Evolutionary conservation across 1,140 invertebrate species (phyloP).

Genomic region (Magallana ariakensis): DNA sequence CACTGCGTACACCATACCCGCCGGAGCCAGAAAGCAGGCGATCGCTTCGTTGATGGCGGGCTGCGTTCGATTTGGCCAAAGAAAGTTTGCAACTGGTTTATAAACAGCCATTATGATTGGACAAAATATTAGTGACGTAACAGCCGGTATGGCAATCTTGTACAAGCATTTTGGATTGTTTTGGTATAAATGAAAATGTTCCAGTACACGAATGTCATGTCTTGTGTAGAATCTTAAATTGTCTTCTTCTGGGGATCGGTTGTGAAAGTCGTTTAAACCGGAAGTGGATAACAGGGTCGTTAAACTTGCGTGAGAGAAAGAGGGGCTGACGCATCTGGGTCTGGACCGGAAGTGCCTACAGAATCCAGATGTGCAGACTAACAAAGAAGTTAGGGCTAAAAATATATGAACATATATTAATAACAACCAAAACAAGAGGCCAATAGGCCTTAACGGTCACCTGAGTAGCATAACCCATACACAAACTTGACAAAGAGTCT

Average conservation of each 20-base stretch:
- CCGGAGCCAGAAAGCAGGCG: conserved; percentile 40
- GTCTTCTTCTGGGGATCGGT: neutral
- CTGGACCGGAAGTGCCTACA: neutral
- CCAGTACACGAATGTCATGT: neutral
- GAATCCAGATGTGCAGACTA: neutral
- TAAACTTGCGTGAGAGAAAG: neutral
- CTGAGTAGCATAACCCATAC: no score
- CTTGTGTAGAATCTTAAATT: neutral
- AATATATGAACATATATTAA: neutral
- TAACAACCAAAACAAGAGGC: no score
- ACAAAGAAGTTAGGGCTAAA: neutral
- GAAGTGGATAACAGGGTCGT: neutral
- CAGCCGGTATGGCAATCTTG: conserved; percentile 21
- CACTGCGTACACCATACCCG: conserved; percentile 47
- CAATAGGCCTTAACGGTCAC: no score
- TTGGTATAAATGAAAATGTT: neutral
- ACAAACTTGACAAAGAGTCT: no score
- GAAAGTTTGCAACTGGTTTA: neutral
- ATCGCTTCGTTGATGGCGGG: conserved; percentile 41
- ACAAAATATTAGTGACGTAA: conserved; percentile 34
- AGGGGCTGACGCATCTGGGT: neutral
- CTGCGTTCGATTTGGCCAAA: conserved; percentile 29
- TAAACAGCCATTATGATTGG: conserved; percentile 29
- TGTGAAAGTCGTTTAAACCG: neutral
- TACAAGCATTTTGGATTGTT: neutral